Conservation (phyloP, 2,888 invertebrate species). For the Zaprionus obscuricornis region DNA sequence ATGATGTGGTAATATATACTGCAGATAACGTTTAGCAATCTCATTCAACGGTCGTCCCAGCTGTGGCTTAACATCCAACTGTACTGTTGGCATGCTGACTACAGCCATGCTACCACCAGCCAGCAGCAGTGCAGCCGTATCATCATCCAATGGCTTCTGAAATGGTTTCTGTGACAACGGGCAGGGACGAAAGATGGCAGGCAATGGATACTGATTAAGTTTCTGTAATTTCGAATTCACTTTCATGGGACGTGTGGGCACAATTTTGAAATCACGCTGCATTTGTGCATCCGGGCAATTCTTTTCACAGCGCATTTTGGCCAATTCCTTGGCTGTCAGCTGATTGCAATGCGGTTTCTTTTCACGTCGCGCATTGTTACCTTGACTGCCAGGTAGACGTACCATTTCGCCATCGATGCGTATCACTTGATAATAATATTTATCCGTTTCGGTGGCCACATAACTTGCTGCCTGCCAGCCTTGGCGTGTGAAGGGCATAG, state of each 20-base stretch:
- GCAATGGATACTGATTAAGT: constrained; percentile 66
- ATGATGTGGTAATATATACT: constrained; percentile 80
- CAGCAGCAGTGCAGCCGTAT: constrained; percentile 71
- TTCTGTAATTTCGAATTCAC: constrained; percentile 42
- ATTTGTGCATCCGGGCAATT: constrained; percentile 65
- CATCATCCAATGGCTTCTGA: constrained; percentile 75
- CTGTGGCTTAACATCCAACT: constrained; percentile 81
- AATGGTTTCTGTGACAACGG: constrained; percentile 81
- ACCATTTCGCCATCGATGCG: constrained; percentile 71
- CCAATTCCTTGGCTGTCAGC: constrained; percentile 16
- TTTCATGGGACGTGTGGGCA: constrained; percentile 43
- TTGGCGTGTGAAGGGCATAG: constrained; percentile 81
- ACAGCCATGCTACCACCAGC: constrained; percentile 80
- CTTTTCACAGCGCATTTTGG: constrained; percentile 18
- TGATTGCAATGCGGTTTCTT: constrained; percentile 67
- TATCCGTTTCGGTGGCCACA: constrained; percentile 79
- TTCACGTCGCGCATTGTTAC: constrained; percentile 76
- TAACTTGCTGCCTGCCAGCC: constrained; percentile 82
- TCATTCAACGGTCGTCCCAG: constrained; percentile 79
- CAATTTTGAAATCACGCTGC: constrained; percentile 61
- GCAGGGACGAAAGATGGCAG: constrained; percentile 77
- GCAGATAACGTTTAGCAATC: constrained; percentile 81
- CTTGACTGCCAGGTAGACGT: constrained; percentile 78
- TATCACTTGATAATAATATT: constrained; percentile 81
- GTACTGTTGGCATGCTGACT: constrained; percentile 81